Conservation (phyloP, 2,797 vertebrate species). For the Thripadectes ignobilis region DNA sequence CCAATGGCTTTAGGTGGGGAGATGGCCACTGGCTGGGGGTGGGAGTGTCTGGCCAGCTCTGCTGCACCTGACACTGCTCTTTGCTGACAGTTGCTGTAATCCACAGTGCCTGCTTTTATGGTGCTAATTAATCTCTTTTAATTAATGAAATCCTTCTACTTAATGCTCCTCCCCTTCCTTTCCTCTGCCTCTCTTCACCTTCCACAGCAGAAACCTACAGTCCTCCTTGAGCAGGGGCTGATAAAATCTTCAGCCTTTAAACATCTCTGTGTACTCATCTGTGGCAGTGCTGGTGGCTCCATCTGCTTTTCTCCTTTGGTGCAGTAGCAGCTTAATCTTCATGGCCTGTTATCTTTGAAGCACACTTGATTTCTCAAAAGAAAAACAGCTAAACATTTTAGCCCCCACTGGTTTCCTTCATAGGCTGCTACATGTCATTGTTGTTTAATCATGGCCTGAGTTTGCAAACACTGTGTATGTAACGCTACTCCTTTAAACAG, state of each 20-base stretch:
- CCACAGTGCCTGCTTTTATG: conserved; percentile 52
- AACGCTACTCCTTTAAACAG: not conserved
- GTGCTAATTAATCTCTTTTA: conserved; percentile 64
- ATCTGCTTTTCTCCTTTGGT: conserved; percentile 54
- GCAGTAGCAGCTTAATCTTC: conserved; percentile 31
- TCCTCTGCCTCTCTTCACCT: conserved; percentile 25
- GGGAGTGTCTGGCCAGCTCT: not conserved
- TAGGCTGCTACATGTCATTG: conserved; percentile 28
- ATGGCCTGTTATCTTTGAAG: conserved; percentile 58
- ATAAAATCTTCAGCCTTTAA: conserved; percentile 47
- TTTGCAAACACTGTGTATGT: not conserved
- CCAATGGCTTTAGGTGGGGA: not conserved
- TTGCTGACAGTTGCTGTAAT: conserved; percentile 56
- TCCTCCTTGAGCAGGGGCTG: conserved; percentile 27
- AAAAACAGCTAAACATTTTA: conserved; percentile 56
- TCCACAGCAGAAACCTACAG: conserved; percentile 4
- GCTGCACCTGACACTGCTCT: conserved; percentile 27
- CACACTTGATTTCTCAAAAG: conserved; percentile 59
- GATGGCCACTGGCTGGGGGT: not conserved
- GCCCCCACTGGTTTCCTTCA: conserved; percentile 40
- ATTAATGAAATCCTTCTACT: conserved; percentile 59
- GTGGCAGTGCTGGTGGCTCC: conserved; percentile 41
- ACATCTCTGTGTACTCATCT: not conserved
- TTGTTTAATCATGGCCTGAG: conserved; percentile 7
- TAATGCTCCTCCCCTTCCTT: conserved; percentile 30